Percentiles rank a stretch among this genome's conserved stretches.
phyloP scores from a whole-genome alignment of 2,888 invertebrate species.

The Baccha elongata region DNA sequence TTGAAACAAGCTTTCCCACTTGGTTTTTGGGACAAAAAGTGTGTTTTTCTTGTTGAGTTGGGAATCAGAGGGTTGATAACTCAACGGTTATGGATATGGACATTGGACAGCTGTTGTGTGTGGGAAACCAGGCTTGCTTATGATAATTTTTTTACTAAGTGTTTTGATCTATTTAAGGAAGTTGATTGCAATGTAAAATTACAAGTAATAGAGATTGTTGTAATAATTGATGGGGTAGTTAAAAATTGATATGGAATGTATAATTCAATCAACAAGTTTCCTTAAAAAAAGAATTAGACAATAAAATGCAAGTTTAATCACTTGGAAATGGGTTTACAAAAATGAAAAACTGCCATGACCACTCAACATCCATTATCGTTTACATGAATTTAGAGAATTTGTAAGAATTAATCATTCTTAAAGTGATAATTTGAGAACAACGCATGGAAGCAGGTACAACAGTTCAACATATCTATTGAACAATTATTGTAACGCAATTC shows the following conservation, averaged over 20 bases:
- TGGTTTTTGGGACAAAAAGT: constrained; percentile 13
- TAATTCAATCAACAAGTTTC: constrained; percentile 14
- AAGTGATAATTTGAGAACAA: too few relatives aligned
- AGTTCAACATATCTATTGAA: too few relatives aligned
- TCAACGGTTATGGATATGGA: constrained; percentile 7
- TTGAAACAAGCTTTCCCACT: constrained; percentile 54
- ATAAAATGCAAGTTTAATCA: not conserved
- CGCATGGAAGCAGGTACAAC: too few relatives aligned
- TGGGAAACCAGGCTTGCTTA: constrained; percentile 53
- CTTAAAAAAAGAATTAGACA: constrained; percentile 5
- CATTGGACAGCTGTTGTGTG: constrained; percentile 9
- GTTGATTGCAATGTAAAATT: constrained; percentile 44
- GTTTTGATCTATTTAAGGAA: constrained; percentile 60
- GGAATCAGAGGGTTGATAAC: constrained; percentile 25
- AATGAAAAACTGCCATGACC: not conserved
- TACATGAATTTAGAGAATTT: too few relatives aligned
- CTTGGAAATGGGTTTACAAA: not conserved
- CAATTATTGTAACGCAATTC: too few relatives aligned
- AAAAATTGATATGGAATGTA: constrained; percentile 3
- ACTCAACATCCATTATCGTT: too few relatives aligned
- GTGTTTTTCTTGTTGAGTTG: constrained; percentile 32
- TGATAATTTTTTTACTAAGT: constrained; percentile 31
- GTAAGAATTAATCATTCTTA: too few relatives aligned
- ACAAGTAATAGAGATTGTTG: constrained; percentile 11
- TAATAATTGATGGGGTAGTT: constrained; percentile 48